Base-by-base conservation (phyloP, 2,888 invertebrate genomes). In the Myathropa florea region DNA sequence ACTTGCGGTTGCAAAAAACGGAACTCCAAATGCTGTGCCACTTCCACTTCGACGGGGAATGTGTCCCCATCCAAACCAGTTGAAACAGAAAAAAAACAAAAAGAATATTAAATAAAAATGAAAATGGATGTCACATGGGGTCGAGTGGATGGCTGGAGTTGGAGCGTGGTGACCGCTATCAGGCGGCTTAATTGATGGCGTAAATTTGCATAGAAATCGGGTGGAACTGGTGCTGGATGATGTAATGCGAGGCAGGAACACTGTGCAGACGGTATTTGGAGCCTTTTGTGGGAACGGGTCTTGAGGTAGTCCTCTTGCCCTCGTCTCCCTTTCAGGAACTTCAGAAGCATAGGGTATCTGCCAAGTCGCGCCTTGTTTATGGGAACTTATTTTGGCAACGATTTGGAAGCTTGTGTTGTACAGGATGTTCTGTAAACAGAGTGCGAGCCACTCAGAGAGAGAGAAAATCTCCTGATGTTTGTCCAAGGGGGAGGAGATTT, bases 101-200 rank as follows among this genome's bases (percentile, higher is more conserved):
- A 28, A 61, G n/a, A 53, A 9, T 53, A 10, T 30, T 28, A 64
- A 63, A 57, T 23, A 28, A 28, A 28, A 30, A 63, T 36, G 64
- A 26, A n/a, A n/a, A 63, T 65, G 57, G 28, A 65, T 39, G 21
- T 46, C 46, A 18, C 7, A 46, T n/a, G 46, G n/a, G 46, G 46
- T 46, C 18, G 18, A 7, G 46, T 7, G 46, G 18, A 46, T 46
- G 46, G 46, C 46, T 46, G 46, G 46, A 18, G 33, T 26, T 28
- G 36, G 46, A 46, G 46, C 18, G 39, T 39, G 46, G 18, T 46
- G 46, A 46, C 18, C 46, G 18, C 46, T 18, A 18, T 0, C 46
- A 36, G 21, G 12, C 65, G 75, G 39, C 57, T 75, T 65, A 39
- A 75, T 75, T 39, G 75, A 75, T 75, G 64, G 39, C 39, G 39